Evolutionary conservation across 2,888 invertebrate species (phyloP), one percentile per base, ranked within the genome.

Genomic region (Hylaea fasciaria): DNA sequence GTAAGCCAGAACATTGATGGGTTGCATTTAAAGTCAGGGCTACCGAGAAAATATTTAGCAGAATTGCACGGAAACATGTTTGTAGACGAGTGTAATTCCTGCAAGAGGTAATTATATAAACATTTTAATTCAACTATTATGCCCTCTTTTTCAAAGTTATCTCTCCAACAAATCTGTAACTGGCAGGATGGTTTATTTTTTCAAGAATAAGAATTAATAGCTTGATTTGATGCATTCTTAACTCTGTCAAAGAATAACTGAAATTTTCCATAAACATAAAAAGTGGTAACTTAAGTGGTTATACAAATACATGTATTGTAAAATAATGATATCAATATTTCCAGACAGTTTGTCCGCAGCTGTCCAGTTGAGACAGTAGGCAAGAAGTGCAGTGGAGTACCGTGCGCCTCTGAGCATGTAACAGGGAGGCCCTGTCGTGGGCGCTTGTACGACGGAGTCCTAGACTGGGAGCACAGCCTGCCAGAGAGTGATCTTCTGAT

Each of bases 11-110:
- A 99, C 87, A 98, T 99, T 71, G 99, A 99, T 93, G 99, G 99
- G 0, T 92, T 99, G 49, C 99, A 99, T 89, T 89, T 99, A 54
- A 95, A 97, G 74, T 98, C 98, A 8, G 99, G 99, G 3, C 88
- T 99, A 63, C 92, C 94, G 0, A 93, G 98, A 62, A 94, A 95
- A 72, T 91, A 95, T 78, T 87, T 99, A 64, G 95, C 98, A 10
- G 99, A 99, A 87, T 93, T 99, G 47, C 99, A 99, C 92, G 99
- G 99, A 0, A 99, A 99, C 85, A 98, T 99, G 96, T 99, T 98
- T 89, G 94, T 97, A 35, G 98, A 98, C 83, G 96, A 98, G 81
- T 99, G 99, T 83, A 95, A 95, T 80, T 94, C 95, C 72, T 99
- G 99, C 89, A 95, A 96, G 85, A 95, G 94, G 95, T 95, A 88